These are phyloP conservation scores for Harpagoxenus sublaevis DNA, from an alignment of 2,888 invertebrate species.

Conservation along the genomic window DNA sequence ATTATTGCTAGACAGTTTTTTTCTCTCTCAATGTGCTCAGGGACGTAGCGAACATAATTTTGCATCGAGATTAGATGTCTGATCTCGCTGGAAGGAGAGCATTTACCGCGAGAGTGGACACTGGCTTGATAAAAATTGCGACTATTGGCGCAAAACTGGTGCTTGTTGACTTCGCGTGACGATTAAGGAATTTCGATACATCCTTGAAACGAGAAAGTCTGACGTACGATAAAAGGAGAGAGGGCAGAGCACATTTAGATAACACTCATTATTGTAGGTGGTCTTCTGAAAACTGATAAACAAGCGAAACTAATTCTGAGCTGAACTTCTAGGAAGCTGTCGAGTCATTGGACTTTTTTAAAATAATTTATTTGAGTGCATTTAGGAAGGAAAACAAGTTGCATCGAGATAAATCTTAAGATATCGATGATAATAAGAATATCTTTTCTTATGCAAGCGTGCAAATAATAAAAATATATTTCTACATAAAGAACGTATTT, in stretches of 20 bases:
- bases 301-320: neutral
- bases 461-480: neutral
- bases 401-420: neutral
- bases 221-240: neutral
- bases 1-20: constrained; percentile 72
- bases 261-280: neutral
- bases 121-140: constrained; percentile 65
- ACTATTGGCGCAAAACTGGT: constrained; percentile 58
- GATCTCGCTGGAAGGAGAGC: constrained; percentile 31
- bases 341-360: neutral
- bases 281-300: neutral
- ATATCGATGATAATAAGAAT: neutral
- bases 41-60: constrained; percentile 68
- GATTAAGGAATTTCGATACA: constrained; percentile 7
- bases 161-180: constrained; percentile 4
- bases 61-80: constrained; percentile 73
- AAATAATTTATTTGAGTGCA: neutral
- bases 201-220: constrained; percentile 48
- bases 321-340: neutral
- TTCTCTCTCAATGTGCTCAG: constrained; percentile 50
- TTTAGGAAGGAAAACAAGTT: neutral
- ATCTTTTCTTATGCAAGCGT: neutral
- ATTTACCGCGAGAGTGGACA: constrained; percentile 49
- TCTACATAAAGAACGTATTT: neutral
- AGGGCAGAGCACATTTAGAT: neutral